Percentiles rank a stretch among this genome's conserved stretches.
These are phyloP conservation scores for Microcebus tavaratra DNA, from an alignment of 2,113 vertebrate species.

Conservation along the genomic window DNA sequence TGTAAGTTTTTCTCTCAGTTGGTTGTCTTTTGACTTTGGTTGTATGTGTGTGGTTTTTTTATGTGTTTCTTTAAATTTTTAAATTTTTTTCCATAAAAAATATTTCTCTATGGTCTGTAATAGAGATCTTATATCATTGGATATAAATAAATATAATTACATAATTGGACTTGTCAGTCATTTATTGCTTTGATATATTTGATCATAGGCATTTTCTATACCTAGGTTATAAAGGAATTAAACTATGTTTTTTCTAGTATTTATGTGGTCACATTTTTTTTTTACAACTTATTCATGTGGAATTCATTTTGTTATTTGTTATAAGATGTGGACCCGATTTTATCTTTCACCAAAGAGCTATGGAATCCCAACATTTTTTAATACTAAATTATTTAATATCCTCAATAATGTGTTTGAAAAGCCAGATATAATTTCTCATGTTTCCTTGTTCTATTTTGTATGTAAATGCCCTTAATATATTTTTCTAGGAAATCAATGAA, in stretches of 20 bases:
- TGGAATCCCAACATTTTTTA: constrained; percentile 6
- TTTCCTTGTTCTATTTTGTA: neutral
- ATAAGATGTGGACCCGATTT: neutral
- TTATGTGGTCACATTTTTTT: neutral
- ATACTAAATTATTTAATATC: neutral
- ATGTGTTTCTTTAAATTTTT: neutral
- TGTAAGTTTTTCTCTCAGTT: neutral
- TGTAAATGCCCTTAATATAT: constrained; percentile 24
- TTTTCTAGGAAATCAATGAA: constrained; percentile 95
- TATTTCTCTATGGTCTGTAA: neutral
- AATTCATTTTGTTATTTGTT: neutral
- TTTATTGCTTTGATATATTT: neutral
- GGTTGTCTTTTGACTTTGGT: neutral
- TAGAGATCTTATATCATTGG: neutral
- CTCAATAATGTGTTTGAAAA: neutral
- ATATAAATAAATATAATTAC: neutral
- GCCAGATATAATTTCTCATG: neutral
- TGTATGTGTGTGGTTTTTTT: neutral
- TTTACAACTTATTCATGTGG: neutral
- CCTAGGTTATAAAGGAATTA: neutral
- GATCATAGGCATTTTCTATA: neutral
- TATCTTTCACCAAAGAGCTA: neutral
- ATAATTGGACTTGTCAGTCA: neutral
- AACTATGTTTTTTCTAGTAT: neutral
- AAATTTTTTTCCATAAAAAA: neutral